These are phyloP conservation scores for Phyllotreta cruciferae DNA, from an alignment of 2,888 invertebrate species.

Conservation along the genomic window DNA sequence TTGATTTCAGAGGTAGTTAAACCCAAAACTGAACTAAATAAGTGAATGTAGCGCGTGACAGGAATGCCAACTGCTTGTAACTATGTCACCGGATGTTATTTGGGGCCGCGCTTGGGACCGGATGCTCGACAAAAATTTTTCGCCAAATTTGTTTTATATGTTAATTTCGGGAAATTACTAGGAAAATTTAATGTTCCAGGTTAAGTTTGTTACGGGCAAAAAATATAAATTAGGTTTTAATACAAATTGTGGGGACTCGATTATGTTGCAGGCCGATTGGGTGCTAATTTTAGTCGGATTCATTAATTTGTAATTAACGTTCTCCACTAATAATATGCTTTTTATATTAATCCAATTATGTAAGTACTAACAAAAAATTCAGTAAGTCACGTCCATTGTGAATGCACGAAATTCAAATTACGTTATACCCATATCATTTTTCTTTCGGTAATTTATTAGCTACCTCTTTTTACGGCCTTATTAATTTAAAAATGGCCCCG, in stretches of 20 bases:
- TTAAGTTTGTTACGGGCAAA: neutral
- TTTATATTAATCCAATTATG: too few species aligned
- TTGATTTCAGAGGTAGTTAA: constrained; percentile 46
- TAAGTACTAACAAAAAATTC: neutral
- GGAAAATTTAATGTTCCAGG: constrained; percentile 15
- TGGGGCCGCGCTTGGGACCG: constrained; percentile 11
- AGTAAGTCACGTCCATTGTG: constrained; percentile 1
- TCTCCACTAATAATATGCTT: too few species aligned
- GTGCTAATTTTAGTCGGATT: too few species aligned
- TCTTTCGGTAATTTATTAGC: constrained; percentile 26
- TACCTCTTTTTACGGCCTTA: constrained; percentile 24
- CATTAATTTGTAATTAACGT: too few species aligned
- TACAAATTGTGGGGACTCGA: too few species aligned
- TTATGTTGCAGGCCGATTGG: too few species aligned
- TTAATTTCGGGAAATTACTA: constrained; percentile 3
- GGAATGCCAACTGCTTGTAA: constrained; percentile 45
- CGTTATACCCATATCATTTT: constrained; percentile 24
- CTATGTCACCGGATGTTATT: constrained; percentile 27
- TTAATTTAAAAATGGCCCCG: constrained; percentile 28
- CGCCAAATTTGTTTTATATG: constrained; percentile 12
- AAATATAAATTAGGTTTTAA: too few species aligned
- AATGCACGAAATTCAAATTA: constrained; percentile 26
- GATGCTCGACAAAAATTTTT: constrained; percentile 18
- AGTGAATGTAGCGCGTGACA: constrained; percentile 50
- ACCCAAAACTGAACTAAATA: constrained; percentile 49